Conservation (phyloP, 2,797 vertebrate genomes). For the Orientallactaga sibirica region DNA sequence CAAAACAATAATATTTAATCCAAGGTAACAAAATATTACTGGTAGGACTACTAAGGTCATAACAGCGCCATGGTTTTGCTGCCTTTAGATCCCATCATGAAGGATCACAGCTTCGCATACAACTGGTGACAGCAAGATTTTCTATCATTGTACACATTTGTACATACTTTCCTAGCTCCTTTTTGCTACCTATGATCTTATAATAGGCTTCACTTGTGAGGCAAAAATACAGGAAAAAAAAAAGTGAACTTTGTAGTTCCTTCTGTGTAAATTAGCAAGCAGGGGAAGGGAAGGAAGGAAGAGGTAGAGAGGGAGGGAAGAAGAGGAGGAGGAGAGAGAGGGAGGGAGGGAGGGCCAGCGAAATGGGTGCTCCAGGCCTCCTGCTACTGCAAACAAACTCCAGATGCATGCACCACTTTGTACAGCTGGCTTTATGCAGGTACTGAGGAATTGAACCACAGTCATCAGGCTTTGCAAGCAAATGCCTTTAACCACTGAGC, state of each 20-base stretch:
- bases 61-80: neutral
- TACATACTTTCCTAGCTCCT: neutral
- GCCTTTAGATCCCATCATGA: neutral
- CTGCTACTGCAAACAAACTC: no score
- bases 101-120: no score
- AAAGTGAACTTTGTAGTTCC: neutral
- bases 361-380: no score
- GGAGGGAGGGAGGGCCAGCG: no score
- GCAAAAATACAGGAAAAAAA: neutral
- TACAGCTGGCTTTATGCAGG: no score
- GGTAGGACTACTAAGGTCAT: neutral
- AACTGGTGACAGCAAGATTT: neutral
- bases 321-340: no score
- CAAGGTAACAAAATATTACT: slow-evolving; percentile 13
- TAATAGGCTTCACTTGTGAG: neutral
- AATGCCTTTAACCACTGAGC: no score
- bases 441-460: no score
- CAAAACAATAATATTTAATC: neutral
- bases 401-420: no score
- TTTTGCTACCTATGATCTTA: neutral
- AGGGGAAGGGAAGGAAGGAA: no score
- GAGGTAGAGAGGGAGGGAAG: no score
- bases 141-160: neutral
- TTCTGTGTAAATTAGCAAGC: neutral
- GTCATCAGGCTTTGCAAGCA: no score